Base-by-base conservation (phyloP, 2,888 invertebrate species). In the Drepana falcataria region DNA sequence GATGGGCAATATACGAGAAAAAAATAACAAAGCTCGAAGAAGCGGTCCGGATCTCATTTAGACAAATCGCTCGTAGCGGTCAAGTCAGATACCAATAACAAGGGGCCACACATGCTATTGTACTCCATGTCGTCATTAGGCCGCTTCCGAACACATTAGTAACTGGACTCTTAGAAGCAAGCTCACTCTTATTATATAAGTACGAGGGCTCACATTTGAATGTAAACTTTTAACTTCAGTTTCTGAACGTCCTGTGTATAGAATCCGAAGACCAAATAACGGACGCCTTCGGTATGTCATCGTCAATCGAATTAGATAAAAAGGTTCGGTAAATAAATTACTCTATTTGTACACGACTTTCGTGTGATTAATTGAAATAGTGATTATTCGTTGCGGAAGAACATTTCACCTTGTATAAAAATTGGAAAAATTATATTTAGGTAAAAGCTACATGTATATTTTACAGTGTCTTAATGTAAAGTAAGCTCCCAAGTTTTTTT, bases 21-120 rank as follows among this genome's bases (percentile, higher is more conserved):
- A 85, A 81, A 80, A 84, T 83, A 83, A 88, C 86, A 87, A 87
- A 85, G 84, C 82, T 68, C 69, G 68, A 67, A 62, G 65, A 64
- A 80, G 79, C 81, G 85, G 83, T 77, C 87, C 89, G 90, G 89
- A 88, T 88, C 88, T 90, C 88, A 88, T 90, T 89, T 89, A 86
- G 88, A 90, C 90, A 89, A 90, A 90, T 90, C 88, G 87, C 83
- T 87, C 80, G 86, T 88, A 86, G 88, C 88, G 89, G 89, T 89
- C 87, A 88, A 85, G 86, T 86, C 88, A 85, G 88, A 88, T 86
- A 87, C 87, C 89, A 89, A 89, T 89, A 90, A 89, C 83, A 90
- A 89, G 88, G 85, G 79, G 58, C 75, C 81, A 83, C 83, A 81
- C 81, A 81, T 87, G 86, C 87, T 86, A 89, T 90, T 90, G 90